These are phyloP conservation scores for Pseudorhiza aurosa DNA, from an alignment of 30 jellyfish, hydroid and myxozoan species.

Conservation along the genomic window DNA sequence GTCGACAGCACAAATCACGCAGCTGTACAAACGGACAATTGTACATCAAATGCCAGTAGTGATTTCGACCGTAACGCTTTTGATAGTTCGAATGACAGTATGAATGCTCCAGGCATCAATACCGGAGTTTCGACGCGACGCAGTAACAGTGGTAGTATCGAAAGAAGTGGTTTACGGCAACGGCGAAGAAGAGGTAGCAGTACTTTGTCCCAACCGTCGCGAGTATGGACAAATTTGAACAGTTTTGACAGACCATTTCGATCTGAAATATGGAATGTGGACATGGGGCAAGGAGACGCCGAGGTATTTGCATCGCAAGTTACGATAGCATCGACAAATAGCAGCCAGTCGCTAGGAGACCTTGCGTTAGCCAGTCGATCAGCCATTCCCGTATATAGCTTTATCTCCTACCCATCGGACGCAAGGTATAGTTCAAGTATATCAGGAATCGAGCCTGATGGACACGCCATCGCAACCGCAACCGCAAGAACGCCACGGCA, in stretches of 20 bases:
- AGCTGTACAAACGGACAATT: too few species aligned
- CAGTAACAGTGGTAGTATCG: neutral
- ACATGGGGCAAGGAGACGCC: constrained; percentile 43
- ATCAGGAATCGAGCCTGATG: constrained; percentile 23
- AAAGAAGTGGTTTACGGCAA: neutral
- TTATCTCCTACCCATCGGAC: constrained; percentile 42
- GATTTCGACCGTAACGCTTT: too few species aligned
- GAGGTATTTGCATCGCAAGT: constrained; percentile 29
- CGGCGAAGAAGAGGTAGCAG: neutral
- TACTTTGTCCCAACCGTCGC: neutral
- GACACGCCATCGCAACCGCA: constrained; percentile 83
- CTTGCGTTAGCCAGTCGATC: neutral
- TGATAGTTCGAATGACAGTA: too few species aligned
- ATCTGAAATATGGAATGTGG: constrained; percentile 72
- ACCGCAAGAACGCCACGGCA: constrained; percentile 87
- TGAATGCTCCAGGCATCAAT: too few species aligned
- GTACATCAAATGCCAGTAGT: too few species aligned
- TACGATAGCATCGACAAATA: neutral
- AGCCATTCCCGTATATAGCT: constrained; percentile 59
- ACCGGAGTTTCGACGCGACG: neutral
- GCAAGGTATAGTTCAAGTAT: constrained; percentile 35
- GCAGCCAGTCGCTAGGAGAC: neutral
- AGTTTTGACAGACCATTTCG: constrained; percentile 35
- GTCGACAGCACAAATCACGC: too few species aligned
- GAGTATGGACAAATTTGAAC: neutral